Conservation (phyloP, 2,113 vertebrate genomes). For the Phylloscopus whistleri region DNA sequence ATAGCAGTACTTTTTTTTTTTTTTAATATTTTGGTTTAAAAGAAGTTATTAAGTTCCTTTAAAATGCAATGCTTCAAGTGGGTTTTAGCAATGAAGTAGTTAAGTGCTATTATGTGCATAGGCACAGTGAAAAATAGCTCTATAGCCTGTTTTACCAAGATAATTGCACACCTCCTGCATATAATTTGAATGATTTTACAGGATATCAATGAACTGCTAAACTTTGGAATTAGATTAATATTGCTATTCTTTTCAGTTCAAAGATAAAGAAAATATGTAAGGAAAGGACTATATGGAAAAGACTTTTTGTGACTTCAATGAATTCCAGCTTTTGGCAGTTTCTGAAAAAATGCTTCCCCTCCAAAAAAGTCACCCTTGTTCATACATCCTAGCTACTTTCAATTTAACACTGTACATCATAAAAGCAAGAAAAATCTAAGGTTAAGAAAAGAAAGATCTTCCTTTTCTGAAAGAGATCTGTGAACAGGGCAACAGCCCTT, state of each 20-base stretch:
- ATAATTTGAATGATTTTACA: background rate
- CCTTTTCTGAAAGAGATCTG: background rate
- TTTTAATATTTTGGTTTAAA: background rate
- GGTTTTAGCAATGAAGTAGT: background rate
- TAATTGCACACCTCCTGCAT: background rate
- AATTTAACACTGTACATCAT: slow-evolving; percentile 1
- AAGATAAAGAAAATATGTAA: slow-evolving; percentile 23
- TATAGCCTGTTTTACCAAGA: background rate
- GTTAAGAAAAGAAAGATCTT: slow-evolving; percentile 20
- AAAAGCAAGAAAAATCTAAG: slow-evolving; percentile 33
- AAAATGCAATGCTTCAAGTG: background rate
- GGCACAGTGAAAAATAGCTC: background rate
- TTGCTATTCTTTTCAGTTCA: slow-evolving; percentile 1
- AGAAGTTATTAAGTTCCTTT: background rate
- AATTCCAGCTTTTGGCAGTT: background rate
- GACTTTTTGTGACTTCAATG: background rate
- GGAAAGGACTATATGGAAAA: background rate
- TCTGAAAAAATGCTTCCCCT: slow-evolving; percentile 11
- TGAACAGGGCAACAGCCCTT: background rate
- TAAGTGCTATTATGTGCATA: background rate
- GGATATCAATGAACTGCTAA: background rate
- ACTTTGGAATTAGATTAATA: background rate
- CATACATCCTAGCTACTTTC: background rate
- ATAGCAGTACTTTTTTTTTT: background rate
- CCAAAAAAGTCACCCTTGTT: background rate